Conservation (phyloP, 2,113 vertebrate genomes). For the Canis aureus region DNA sequence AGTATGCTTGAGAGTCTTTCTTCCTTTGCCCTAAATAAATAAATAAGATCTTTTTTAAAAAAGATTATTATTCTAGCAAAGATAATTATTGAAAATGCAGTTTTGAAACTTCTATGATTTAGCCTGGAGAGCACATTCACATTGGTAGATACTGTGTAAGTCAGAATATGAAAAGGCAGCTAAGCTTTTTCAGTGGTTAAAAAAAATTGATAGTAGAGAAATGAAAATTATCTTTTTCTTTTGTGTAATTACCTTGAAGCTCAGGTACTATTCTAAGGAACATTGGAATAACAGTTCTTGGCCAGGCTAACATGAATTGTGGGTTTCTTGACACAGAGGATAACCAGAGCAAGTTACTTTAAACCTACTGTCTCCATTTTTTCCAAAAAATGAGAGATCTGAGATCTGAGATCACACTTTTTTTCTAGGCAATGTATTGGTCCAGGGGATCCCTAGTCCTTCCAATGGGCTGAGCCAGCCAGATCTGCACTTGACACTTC, state of each 20-base stretch:
- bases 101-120: neutral
- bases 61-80: neutral
- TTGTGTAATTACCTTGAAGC: neutral
- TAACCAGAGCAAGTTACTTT: neutral
- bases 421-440: neutral
- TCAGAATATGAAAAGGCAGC: neutral
- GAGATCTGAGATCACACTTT: neutral
- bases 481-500: neutral
- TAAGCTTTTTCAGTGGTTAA: neutral
- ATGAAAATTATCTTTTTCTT: neutral
- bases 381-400: neutral
- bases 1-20: too few species aligned
- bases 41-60: too few species aligned
- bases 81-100: neutral
- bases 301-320: neutral
- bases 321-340: constrained; percentile 28
- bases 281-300: neutral
- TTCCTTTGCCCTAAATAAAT: too few species aligned
- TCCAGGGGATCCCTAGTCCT: too few species aligned
- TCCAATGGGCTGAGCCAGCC: neutral
- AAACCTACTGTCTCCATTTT: constrained; percentile 17
- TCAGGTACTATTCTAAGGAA: neutral
- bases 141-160: neutral
- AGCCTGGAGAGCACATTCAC: neutral
- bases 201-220: neutral